phyloP scores from a whole-genome alignment of 2,113 vertebrate genomes.

The Brevimyrus niger region DNA sequence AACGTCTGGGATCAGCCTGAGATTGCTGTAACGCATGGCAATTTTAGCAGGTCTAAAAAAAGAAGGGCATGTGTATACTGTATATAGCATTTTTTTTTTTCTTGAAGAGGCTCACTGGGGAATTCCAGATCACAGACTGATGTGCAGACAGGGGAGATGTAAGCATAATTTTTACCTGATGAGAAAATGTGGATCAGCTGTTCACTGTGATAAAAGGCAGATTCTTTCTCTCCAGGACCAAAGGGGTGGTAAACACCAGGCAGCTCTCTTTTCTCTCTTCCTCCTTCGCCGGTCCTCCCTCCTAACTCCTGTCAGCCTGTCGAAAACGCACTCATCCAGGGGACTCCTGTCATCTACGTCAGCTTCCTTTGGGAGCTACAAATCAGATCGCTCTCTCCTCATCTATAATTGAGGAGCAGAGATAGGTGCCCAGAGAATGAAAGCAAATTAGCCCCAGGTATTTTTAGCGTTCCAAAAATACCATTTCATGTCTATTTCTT shows the following conservation, averaged over 20 bases:
- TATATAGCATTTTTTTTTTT: not conserved
- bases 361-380: slow-evolving; percentile 45
- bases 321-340: slow-evolving; percentile 33
- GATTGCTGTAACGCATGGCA: not conserved
- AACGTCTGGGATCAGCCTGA: not conserved
- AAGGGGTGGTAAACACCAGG: not conserved
- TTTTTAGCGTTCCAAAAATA: slow-evolving; percentile 64
- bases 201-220: not conserved
- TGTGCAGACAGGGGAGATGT: not conserved
- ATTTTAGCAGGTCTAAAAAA: not conserved
- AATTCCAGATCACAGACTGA: not conserved
- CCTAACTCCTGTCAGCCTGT: not conserved
- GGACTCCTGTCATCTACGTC: slow-evolving; percentile 34
- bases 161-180: not conserved
- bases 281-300: not conserved
- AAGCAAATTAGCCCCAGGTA: slow-evolving; percentile 62
- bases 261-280: not conserved
- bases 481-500: slow-evolving; percentile 35
- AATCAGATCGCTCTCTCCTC: slow-evolving; percentile 61
- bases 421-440: slow-evolving; percentile 56
- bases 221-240: not conserved
- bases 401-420: slow-evolving; percentile 62
- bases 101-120: not conserved
- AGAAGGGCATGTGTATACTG: not conserved
- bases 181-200: not conserved